Percentiles rank a stretch among this genome's conserved stretches.
Evolutionary conservation across 2,113 vertebrate species (phyloP).

Genomic region (Campylomormyrus numenius): DNA sequence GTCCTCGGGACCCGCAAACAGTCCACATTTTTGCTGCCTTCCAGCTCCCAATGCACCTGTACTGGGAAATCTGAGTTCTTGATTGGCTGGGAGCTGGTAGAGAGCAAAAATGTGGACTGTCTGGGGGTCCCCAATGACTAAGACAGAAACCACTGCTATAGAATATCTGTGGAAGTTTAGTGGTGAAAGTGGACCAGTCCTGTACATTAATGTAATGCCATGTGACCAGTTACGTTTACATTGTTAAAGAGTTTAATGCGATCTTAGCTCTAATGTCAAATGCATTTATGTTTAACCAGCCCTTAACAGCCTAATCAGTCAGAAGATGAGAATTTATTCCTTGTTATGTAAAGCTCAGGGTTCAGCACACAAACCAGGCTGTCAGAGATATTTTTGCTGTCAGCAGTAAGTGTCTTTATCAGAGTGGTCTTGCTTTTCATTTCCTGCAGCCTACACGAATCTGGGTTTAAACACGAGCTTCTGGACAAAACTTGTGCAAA

Average conservation of each 20-base stretch:
- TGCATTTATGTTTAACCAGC: conserved; percentile 1
- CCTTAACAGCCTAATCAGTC: not conserved
- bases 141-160: not conserved
- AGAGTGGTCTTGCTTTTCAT: not conserved
- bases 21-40: not conserved
- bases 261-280: not conserved
- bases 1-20: not conserved
- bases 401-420: not conserved
- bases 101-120: not conserved
- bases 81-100: not conserved
- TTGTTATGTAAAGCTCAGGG: not conserved
- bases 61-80: not conserved
- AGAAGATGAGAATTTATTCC: not conserved
- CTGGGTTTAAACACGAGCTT: not conserved
- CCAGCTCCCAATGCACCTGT: not conserved
- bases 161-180: not conserved
- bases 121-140: not conserved
- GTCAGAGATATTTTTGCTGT: not conserved
- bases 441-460: not conserved
- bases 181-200: not conserved
- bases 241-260: not conserved
- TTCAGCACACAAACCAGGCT: not conserved
- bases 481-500: not conserved
- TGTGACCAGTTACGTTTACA: not conserved
- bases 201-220: not conserved